These are phyloP conservation scores for Danaus melanippus DNA, from an alignment of 1,140 invertebrate species.

Conservation along the genomic window DNA sequence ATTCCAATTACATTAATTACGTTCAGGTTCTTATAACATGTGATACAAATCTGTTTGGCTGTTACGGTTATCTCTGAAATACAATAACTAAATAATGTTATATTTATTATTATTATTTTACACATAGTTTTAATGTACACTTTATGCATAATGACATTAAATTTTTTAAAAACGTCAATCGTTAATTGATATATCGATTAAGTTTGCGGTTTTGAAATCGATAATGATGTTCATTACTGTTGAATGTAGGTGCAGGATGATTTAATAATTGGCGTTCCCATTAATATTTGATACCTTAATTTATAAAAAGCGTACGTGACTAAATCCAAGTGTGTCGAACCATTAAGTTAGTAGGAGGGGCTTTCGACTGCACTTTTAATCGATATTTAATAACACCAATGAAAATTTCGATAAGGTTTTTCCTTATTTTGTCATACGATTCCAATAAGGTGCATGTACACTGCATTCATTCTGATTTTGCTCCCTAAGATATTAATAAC, in stretches of 20 bases:
- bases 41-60: too few species aligned
- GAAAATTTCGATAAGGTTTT: conserved; percentile 21
- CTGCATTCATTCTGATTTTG: too few species aligned
- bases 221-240: conserved; percentile 34
- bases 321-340: conserved; percentile 44
- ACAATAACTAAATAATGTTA: too few species aligned
- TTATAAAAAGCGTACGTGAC: conserved; percentile 49
- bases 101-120: too few species aligned
- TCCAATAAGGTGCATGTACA: too few species aligned
- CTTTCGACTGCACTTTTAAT: conserved; percentile 28
- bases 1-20: too few species aligned
- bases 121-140: not conserved
- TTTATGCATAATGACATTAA: conserved; percentile 25
- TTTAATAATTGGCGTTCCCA: conserved; percentile 41
- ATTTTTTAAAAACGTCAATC: conserved; percentile 28
- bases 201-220: conserved; percentile 20
- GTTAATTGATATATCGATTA: conserved; percentile 28
- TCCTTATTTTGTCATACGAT: conserved; percentile 27
- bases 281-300: conserved; percentile 36
- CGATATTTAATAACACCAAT: conserved; percentile 30
- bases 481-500: too few species aligned
- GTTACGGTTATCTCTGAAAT: too few species aligned
- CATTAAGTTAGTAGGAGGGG: conserved; percentile 24
- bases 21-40: too few species aligned
- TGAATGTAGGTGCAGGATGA: conserved; percentile 38